Percentiles rank a stretch among this genome's conserved stretches.
phyloP scores from a whole-genome alignment of 2,113 vertebrate species.

The Heterocephalus glaber region DNA sequence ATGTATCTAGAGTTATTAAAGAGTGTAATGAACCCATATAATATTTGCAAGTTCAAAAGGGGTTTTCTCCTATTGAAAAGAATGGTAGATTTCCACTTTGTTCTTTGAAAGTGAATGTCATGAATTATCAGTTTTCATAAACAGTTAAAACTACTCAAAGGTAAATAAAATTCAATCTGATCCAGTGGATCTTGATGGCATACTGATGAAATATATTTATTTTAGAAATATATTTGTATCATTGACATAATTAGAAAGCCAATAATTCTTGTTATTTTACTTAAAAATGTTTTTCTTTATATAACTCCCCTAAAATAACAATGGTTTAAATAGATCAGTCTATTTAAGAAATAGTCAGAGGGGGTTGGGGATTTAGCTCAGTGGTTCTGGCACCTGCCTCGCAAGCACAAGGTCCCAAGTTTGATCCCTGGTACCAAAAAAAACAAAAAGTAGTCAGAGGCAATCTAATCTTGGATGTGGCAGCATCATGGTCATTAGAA shows the following conservation, averaged over 20 bases:
- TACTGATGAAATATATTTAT: neutral
- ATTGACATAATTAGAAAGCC: neutral
- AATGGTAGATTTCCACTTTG: constrained; percentile 3
- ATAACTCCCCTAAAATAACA: neutral
- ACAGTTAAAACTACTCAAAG: constrained; percentile 1
- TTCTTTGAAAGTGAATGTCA: neutral
- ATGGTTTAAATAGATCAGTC: neutral
- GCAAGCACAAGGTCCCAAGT: too few species aligned
- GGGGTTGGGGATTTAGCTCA: too few species aligned
- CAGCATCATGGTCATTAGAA: neutral
- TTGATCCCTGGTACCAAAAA: too few species aligned
- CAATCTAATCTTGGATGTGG: neutral
- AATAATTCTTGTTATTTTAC: neutral
- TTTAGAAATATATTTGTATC: neutral
- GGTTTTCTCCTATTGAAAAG: neutral
- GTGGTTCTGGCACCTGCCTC: too few species aligned
- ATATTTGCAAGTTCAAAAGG: neutral
- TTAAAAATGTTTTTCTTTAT: neutral
- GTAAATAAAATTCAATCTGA: neutral
- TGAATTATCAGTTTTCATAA: neutral
- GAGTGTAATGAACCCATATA: neutral
- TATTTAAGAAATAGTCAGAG: neutral
- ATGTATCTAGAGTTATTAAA: neutral
- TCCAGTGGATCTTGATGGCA: neutral
- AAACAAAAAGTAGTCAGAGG: too few species aligned